Evolutionary conservation across 2,888 invertebrate genomes (phyloP).

Genomic region (Seira sanloemensis): DNA sequence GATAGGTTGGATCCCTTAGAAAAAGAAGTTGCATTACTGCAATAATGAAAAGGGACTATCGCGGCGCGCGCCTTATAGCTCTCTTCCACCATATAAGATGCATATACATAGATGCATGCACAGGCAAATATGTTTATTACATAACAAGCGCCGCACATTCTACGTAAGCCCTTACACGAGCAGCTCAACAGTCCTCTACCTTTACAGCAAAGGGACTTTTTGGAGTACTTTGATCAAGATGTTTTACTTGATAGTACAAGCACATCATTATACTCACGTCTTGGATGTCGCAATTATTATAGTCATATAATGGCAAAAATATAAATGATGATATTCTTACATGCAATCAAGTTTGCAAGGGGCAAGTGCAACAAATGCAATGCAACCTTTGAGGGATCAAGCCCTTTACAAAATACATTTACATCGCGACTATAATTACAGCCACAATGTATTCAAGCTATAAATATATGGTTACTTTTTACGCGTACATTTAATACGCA

Average conservation of each 20-base stretch:
- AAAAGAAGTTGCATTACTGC: constrained; percentile 17
- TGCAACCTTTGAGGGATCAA: constrained; percentile 38
- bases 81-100: no score
- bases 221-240: neutral
- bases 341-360: constrained; percentile 37
- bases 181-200: neutral
- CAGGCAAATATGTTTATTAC: no score
- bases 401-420: constrained; percentile 30
- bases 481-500: no score
- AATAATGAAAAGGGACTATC: no score
- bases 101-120: no score
- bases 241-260: neutral
- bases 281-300: neutral
- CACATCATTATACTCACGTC: neutral
- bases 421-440: no score
- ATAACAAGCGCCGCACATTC: no score
- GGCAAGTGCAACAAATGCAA: constrained; percentile 56
- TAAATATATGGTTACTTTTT: no score
- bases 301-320: neutral
- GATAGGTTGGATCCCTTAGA: constrained; percentile 34
- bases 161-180: no score
- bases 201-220: neutral
- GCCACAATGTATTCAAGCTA: no score
- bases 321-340: neutral
- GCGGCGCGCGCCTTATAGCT: no score